Base-by-base conservation (phyloP, 2,797 vertebrate species). In the Glossophaga mutica region DNA sequence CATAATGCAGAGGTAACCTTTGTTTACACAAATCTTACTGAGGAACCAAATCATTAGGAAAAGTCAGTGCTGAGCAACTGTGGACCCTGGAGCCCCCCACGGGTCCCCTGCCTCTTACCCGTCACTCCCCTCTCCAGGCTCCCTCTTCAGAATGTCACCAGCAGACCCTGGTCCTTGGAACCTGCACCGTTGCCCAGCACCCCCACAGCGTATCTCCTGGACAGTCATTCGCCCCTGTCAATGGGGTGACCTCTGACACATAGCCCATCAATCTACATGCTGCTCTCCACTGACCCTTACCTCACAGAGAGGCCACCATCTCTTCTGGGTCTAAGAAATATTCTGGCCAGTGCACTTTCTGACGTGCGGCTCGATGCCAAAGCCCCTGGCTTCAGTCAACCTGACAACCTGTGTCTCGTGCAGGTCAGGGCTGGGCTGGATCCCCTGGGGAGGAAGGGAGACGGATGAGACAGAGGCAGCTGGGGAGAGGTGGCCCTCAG, bases 191-290 rank as follows among this genome's bases (percentile, higher is more conserved):
- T 10, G 14, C 18, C 44, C 12, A 19, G 15, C 4, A 8, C 22
- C 24, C 39, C 14, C 1, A 8, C 29, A 70, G 34, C 3, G 26
- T 48, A 5, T 52, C 34, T 67, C 44, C 14, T 0, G 2, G 16
- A 16, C 12, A 6, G 15, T 70, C 14, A 3, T 21, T 3, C 0
- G 6, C 24, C 19, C 65, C 50, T 89, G 24, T 50, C 9, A 1
- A 7, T 29, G 4, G 2, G 9, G 26, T 15, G 32, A 84, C 22
- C 44, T 55, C 74, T 82, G n/a, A 44, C 34, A 18, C 55, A 0
- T 0, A 18, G n/a, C 29, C 18, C 0, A 0, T n/a, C 19, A 6
- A 12, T 9, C 24, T 48, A 21, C 65, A 22, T 5, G 48, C 15
- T 1, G 29, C 6, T 9, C 18, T 39, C 8, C 0, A 29, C 37